These are phyloP conservation scores for Microtus pennsylvanicus DNA, from an alignment of 2,113 vertebrate species.

Conservation along the genomic window DNA sequence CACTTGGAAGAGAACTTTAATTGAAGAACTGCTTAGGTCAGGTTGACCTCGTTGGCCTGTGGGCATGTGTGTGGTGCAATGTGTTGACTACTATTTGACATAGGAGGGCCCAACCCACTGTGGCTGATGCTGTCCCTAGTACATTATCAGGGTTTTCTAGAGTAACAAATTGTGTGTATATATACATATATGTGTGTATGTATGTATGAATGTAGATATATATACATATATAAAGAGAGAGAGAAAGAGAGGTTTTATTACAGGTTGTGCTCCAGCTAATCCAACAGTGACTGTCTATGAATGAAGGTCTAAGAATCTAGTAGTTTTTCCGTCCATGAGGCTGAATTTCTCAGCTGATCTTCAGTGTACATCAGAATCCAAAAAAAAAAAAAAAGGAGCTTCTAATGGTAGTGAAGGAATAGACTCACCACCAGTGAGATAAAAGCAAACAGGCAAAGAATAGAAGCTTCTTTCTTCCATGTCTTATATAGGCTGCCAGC, in stretches of 20 bases:
- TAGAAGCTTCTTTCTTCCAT: neutral
- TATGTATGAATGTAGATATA: no score
- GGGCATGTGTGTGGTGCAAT: neutral
- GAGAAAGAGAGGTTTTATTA: neutral
- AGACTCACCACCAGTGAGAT: neutral
- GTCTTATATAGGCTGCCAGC: neutral
- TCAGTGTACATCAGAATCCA: neutral
- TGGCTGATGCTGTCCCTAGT: neutral
- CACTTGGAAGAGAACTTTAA: neutral
- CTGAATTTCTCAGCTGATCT: neutral
- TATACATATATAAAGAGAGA: neutral
- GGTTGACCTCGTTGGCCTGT: neutral
- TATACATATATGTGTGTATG: neutral
- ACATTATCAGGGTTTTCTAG: neutral
- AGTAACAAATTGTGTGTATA: neutral
- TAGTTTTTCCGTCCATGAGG: neutral
- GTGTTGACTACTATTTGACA: no score
- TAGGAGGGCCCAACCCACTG: no score
- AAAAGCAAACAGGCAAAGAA: neutral
- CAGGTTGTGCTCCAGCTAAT: neutral
- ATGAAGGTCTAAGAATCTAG: neutral
- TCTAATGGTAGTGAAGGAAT: neutral
- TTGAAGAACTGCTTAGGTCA: neutral
- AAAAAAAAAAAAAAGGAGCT: neutral
- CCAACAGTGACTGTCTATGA: neutral